These are phyloP conservation scores for Lagopus leucura DNA, from an alignment of 2,113 vertebrate genomes.

Conservation along the genomic window DNA sequence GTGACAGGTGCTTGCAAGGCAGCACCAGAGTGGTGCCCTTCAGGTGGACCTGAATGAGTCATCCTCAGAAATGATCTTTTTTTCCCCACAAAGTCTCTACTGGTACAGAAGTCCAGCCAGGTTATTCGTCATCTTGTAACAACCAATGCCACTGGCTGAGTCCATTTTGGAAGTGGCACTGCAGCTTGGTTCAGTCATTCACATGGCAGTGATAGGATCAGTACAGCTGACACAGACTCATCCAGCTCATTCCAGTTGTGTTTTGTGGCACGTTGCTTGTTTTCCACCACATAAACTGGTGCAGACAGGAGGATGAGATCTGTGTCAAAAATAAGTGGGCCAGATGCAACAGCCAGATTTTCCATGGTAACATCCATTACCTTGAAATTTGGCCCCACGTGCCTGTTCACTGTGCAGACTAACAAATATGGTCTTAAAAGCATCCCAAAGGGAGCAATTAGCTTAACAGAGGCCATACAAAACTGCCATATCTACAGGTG, in stretches of 20 bases:
- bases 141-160: rapidly evolving
- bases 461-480: not conserved
- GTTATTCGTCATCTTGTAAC: not conserved
- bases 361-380: not conserved
- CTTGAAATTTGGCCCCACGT: not conserved
- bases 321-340: not conserved
- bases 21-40: not conserved
- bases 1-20: rapidly evolving
- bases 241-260: not conserved
- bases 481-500: rapidly evolving
- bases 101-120: not conserved
- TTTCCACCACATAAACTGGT: not conserved
- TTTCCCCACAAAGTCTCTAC: not conserved
- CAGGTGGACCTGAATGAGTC: conserved; percentile 11
- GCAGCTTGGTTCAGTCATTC: not conserved
- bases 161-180: not conserved
- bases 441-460: not conserved
- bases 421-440: not conserved
- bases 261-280: not conserved
- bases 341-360: rapidly evolving
- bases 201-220: not conserved
- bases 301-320: not conserved
- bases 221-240: not conserved
- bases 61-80: conserved; percentile 8
- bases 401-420: not conserved